Conservation (phyloP, 2,797 vertebrate genomes). For the Erithacus rubecula region DNA sequence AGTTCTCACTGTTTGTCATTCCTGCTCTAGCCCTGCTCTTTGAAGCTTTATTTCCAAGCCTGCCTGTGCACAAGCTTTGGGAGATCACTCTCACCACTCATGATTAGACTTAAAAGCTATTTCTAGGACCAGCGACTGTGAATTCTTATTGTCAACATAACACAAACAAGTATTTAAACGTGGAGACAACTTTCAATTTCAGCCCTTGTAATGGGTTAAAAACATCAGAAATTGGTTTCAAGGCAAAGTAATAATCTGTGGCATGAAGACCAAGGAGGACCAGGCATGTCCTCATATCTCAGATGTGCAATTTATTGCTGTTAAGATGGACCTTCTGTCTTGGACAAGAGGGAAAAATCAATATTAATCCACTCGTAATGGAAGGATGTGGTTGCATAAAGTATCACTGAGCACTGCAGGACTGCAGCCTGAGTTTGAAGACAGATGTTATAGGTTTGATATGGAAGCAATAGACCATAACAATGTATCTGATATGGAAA, state of each 20-base stretch:
- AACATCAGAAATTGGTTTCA: conserved; percentile 36
- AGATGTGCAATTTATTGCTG: conserved; percentile 66
- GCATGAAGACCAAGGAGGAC: conserved; percentile 30
- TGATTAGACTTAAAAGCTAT: background rate
- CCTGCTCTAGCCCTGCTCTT: background rate
- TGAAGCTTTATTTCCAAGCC: background rate
- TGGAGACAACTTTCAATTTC: background rate
- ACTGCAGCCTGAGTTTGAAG: conserved; percentile 60
- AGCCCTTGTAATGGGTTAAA: conserved; percentile 48
- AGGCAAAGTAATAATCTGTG: conserved; percentile 46
- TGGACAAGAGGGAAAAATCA: conserved; percentile 70
- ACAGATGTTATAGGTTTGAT: conserved; percentile 69
- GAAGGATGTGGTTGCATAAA: conserved; percentile 74
- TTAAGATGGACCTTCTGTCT: conserved; percentile 66
- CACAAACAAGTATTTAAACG: background rate
- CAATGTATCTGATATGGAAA: conserved; percentile 72
- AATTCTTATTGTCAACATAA: background rate
- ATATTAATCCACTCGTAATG: conserved; percentile 79
- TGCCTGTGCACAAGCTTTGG: background rate
- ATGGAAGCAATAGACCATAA: conserved; percentile 73
- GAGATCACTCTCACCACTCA: background rate
- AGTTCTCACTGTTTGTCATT: background rate
- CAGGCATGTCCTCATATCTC: conserved; percentile 39
- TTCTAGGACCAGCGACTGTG: background rate
- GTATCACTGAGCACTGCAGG: conserved; percentile 39